These are phyloP conservation scores for Odontomachus brunneus DNA, from an alignment of 1,140 invertebrate genomes.

Conservation along the genomic window DNA sequence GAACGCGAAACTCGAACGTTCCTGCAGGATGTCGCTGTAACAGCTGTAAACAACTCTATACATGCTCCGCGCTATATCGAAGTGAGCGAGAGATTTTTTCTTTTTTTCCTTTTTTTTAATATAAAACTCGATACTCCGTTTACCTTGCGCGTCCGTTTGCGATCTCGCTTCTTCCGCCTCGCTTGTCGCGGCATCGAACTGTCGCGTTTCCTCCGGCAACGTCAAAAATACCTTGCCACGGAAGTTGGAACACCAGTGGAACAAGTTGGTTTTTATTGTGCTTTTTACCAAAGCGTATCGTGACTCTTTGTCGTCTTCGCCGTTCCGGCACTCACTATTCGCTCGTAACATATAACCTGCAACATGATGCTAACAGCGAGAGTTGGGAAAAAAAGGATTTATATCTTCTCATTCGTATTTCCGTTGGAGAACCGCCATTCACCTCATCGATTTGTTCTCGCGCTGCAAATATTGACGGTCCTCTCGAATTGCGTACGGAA, in stretches of 20 bases:
- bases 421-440: background rate
- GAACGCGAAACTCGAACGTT: conserved; percentile 13
- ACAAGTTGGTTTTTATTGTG: conserved; percentile 13
- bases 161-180: background rate
- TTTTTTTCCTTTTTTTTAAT: conserved; percentile 19
- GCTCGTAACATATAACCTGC: background rate
- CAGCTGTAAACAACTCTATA: no score
- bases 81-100: no score
- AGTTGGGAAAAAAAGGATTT: background rate
- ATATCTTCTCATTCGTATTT: conserved; percentile 3
- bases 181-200: background rate
- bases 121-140: background rate
- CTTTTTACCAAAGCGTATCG: background rate
- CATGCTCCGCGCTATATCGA: no score
- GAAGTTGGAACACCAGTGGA: background rate
- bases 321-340: background rate
- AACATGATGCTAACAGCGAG: background rate
- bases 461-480: conserved; percentile 34
- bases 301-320: background rate
- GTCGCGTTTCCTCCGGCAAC: conserved; percentile 8
- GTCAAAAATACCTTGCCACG: conserved; percentile 5
- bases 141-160: background rate
- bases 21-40: background rate
- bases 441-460: conserved; percentile 11
- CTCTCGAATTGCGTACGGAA: conserved; percentile 7